Conservation (phyloP, 2,888 invertebrate species). For the Yponomeuta cagnagella region DNA sequence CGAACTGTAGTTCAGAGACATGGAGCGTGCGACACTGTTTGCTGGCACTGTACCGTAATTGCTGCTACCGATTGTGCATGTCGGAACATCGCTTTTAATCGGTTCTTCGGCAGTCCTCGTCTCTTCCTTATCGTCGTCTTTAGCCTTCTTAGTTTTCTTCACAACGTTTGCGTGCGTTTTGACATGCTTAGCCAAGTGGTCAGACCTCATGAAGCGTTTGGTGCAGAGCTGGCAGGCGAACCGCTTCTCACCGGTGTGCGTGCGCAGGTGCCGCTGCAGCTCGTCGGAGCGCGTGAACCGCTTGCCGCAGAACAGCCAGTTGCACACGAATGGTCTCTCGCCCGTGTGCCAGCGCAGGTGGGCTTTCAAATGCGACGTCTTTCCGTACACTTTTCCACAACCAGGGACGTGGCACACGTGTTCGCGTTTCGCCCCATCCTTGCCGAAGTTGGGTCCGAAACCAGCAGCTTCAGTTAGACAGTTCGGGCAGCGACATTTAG, state of each 20-base stretch:
- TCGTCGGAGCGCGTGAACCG: slow-evolving; percentile 95
- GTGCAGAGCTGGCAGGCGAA: slow-evolving; percentile 91
- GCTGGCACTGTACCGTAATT: slow-evolving; percentile 25
- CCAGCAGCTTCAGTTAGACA: slow-evolving; percentile 87
- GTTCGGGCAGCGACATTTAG: slow-evolving; percentile 88
- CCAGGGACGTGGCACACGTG: slow-evolving; percentile 92
- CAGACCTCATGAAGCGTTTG: slow-evolving; percentile 94
- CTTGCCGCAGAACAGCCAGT: slow-evolving; percentile 93
- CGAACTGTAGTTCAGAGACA: slow-evolving; percentile 25
- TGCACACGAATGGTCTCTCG: slow-evolving; percentile 92
- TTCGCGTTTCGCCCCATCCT: slow-evolving; percentile 84
- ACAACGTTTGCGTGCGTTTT: slow-evolving; percentile 87
- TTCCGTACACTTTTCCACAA: slow-evolving; percentile 92
- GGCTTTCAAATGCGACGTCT: slow-evolving; percentile 95
- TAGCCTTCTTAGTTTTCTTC: slow-evolving; percentile 64
- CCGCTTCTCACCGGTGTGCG: slow-evolving; percentile 92
- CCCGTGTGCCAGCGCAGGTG: slow-evolving; percentile 96
- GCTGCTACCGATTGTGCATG: slow-evolving; percentile 23
- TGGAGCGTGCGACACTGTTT: slow-evolving; percentile 20
- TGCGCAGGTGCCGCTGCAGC: slow-evolving; percentile 89
- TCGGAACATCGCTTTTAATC: slow-evolving; percentile 13
- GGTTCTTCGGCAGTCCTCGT: slow-evolving; percentile 25
- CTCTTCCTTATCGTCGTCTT: slow-evolving; percentile 63
- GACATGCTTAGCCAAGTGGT: slow-evolving; percentile 94
- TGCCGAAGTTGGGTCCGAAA: slow-evolving; percentile 83